Evolutionary conservation across 2,113 vertebrate species (phyloP).

Genomic region (Sinosuthora webbiana): DNA sequence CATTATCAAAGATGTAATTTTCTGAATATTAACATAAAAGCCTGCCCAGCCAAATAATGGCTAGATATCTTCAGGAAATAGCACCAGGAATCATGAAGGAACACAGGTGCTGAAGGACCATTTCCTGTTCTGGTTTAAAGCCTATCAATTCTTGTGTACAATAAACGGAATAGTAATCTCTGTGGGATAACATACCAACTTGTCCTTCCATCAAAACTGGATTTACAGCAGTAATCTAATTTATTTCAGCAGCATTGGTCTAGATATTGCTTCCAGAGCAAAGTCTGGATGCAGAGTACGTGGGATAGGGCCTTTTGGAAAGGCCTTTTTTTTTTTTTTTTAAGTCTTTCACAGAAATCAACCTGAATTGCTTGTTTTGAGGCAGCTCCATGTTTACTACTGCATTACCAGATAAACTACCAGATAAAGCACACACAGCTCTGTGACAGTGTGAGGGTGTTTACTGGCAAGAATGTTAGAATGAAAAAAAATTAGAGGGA

Average conservation of each 20-base stretch:
- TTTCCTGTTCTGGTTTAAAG: neutral
- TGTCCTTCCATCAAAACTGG: neutral
- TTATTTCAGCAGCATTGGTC: neutral
- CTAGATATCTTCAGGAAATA: neutral
- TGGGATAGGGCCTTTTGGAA: neutral
- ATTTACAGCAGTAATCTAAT: neutral
- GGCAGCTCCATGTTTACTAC: neutral
- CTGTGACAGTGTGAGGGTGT: neutral
- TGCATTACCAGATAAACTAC: neutral
- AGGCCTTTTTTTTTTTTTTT: neutral
- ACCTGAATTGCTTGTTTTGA: neutral
- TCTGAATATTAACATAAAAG: neutral
- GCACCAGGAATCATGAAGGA: neutral
- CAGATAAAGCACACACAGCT: neutral
- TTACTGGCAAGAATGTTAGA: neutral
- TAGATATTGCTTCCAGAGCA: neutral
- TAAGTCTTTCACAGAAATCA: neutral
- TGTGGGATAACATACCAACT: neutral
- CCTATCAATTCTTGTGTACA: neutral
- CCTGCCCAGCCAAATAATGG: neutral
- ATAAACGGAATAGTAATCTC: neutral
- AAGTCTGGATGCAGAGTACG: neutral
- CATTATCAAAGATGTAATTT: neutral
- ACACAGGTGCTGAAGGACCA: neutral
- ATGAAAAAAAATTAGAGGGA: neutral